Evolutionary conservation across 2,797 vertebrate species (phyloP).

Genomic region (Sciaenops ocellatus): DNA sequence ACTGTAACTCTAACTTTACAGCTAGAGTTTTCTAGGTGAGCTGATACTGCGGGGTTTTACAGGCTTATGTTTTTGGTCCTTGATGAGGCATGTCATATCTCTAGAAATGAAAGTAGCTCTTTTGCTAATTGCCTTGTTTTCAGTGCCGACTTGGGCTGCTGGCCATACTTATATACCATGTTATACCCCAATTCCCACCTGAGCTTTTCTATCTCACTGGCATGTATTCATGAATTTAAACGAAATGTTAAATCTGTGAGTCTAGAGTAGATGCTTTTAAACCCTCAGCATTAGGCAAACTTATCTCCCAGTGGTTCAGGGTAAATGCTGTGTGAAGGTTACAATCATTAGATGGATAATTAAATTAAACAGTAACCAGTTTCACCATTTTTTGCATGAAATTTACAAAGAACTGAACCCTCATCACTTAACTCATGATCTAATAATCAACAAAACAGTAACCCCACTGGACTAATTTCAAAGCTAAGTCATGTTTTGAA

Average conservation of each 20-base stretch:
- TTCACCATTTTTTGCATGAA: conserved; percentile 17
- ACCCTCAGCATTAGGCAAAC: not conserved
- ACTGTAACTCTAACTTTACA: not conserved
- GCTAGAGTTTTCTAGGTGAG: not conserved
- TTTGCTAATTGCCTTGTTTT: conserved; percentile 63
- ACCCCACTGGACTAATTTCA: conserved; percentile 41
- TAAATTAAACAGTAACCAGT: conserved; percentile 31
- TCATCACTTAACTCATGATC: conserved; percentile 24
- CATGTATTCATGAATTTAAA: conserved; percentile 16
- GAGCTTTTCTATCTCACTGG: conserved; percentile 27
- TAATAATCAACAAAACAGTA: conserved; percentile 10
- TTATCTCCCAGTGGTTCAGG: not conserved
- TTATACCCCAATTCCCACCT: conserved; percentile 41
- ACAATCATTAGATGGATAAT: not conserved
- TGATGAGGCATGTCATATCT: conserved; percentile 57
- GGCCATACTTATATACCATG: conserved; percentile 26
- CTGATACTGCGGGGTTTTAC: not conserved
- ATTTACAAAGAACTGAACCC: conserved; percentile 24
- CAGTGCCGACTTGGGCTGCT: conserved; percentile 20
- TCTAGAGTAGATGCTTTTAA: conserved; percentile 18
- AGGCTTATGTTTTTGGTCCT: conserved; percentile 34
- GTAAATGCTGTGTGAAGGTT: conserved; percentile 1
- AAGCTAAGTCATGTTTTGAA: conserved; percentile 13
- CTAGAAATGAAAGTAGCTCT: conserved; percentile 55
- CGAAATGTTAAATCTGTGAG: not conserved